Percentiles rank a stretch among this genome's conserved stretches.
phyloP scores from a whole-genome alignment of 23 tunicate species.

The Diplosoma virens region DNA sequence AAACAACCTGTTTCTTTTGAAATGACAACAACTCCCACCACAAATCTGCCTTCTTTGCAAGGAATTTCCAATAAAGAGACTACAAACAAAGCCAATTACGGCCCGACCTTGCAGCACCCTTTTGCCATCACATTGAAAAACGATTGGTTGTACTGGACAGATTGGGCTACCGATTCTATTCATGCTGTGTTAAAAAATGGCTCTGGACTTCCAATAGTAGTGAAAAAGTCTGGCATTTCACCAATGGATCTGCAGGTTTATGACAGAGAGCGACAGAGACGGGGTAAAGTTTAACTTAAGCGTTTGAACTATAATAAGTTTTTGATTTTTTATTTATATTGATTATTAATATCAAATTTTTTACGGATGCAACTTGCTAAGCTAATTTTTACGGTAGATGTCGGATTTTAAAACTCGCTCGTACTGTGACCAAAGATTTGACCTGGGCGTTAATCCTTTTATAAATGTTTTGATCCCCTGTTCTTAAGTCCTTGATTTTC shows the following conservation, averaged over 20 bases:
- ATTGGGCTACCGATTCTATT: slow-evolving; percentile 80
- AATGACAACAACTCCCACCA: neutral
- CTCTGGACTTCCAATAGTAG: slow-evolving; percentile 43
- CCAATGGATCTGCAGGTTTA: slow-evolving; percentile 78
- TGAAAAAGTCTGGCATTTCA: slow-evolving; percentile 32
- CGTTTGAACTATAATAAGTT: no score
- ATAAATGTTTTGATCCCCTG: no score
- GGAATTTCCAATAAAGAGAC: neutral
- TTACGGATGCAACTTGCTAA: no score
- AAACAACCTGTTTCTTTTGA: neutral
- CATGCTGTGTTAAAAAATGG: slow-evolving; percentile 72
- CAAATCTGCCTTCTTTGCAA: neutral
- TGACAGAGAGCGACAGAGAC: slow-evolving; percentile 53
- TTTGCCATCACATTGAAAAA: slow-evolving; percentile 71
- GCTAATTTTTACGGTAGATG: no score
- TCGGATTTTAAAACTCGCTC: no score
- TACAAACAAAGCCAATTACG: neutral
- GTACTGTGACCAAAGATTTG: no score
- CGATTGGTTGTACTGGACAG: slow-evolving; percentile 82
- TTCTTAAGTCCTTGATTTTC: no score
- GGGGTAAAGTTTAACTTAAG: slow-evolving; percentile 59
- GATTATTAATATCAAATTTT: no score
- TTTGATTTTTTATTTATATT: no score
- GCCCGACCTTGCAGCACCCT: slow-evolving; percentile 65
- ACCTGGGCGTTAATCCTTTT: no score